Evolutionary conservation across 2,113 vertebrate species (phyloP).

Genomic region (Opisthocomus hoazin): DNA sequence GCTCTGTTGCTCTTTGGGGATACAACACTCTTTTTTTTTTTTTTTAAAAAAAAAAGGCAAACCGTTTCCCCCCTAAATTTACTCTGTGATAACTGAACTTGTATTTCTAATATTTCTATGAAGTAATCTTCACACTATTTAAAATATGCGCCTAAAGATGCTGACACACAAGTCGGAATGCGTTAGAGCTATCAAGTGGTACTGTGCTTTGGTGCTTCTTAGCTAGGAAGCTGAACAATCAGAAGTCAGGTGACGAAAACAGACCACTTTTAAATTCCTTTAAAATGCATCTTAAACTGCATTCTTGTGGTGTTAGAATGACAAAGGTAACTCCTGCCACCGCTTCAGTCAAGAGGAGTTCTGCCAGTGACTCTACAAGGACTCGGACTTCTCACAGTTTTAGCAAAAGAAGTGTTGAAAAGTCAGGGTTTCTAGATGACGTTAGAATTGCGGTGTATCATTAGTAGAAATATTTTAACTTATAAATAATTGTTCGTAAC

Average conservation of each 20-base stretch:
- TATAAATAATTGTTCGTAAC: neutral
- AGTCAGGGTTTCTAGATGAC: neutral
- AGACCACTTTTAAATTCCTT: neutral
- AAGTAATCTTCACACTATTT: neutral
- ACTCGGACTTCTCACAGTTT: neutral
- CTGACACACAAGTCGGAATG: neutral
- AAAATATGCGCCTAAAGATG: neutral
- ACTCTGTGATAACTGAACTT: neutral
- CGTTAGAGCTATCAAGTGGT: neutral
- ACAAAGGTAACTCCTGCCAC: neutral
- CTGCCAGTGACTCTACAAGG: neutral
- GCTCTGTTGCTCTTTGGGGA: neutral
- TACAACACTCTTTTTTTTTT: neutral
- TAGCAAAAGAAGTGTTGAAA: neutral
- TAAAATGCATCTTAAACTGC: neutral
- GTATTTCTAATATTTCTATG: neutral
- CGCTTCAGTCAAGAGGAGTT: neutral
- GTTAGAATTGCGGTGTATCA: neutral
- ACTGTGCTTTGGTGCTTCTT: neutral
- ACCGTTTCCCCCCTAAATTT: rapidly evolving
- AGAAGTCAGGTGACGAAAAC: neutral
- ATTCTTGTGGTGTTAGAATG: neutral
- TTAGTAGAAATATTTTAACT: neutral
- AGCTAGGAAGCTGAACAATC: neutral
- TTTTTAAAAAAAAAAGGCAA: neutral